Conservation (phyloP, 2,113 vertebrate species). For the Rhinolophus ferrumequinum region DNA sequence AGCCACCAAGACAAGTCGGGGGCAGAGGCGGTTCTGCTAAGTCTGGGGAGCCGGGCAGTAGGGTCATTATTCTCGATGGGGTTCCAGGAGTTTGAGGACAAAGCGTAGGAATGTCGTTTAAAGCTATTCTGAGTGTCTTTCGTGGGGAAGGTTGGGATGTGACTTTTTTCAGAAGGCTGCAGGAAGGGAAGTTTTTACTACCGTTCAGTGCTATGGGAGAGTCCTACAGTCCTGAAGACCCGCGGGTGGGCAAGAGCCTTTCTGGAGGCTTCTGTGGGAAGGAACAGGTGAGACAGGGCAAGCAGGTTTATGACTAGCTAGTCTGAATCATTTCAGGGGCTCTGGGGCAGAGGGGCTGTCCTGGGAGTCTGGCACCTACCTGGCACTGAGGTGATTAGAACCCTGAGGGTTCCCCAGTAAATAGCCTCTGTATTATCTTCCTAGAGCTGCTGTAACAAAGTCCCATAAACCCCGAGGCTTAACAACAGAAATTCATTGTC, state of each 20-base stretch:
- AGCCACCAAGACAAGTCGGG: fast-evolving
- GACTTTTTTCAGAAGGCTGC: not conserved
- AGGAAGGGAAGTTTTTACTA: not conserved
- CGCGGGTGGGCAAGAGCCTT: not conserved
- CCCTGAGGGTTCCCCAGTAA: no score
- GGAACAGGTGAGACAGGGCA: not conserved
- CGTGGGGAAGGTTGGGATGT: not conserved
- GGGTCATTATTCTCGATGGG: no score
- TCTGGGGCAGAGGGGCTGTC: not conserved
- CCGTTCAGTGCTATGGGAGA: not conserved
- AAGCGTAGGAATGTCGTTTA: not conserved
- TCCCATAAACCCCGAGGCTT: not conserved
- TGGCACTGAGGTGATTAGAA: not conserved
- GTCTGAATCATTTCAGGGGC: not conserved
- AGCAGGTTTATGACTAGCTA: not conserved
- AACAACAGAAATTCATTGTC: not conserved
- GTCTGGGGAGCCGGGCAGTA: not conserved
- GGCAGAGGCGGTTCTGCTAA: not conserved
- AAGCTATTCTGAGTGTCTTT: not conserved
- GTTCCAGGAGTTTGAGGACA: not conserved
- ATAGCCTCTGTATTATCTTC: not conserved
- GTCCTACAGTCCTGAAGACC: not conserved
- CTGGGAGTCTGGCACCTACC: no score
- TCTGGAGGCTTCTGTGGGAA: not conserved
- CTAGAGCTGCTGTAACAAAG: not conserved